Percentiles rank a stretch among this genome's conserved stretches.
Evolutionary conservation across 2,113 vertebrate genomes (phyloP).

Genomic region (Cyprichromis sp.): DNA sequence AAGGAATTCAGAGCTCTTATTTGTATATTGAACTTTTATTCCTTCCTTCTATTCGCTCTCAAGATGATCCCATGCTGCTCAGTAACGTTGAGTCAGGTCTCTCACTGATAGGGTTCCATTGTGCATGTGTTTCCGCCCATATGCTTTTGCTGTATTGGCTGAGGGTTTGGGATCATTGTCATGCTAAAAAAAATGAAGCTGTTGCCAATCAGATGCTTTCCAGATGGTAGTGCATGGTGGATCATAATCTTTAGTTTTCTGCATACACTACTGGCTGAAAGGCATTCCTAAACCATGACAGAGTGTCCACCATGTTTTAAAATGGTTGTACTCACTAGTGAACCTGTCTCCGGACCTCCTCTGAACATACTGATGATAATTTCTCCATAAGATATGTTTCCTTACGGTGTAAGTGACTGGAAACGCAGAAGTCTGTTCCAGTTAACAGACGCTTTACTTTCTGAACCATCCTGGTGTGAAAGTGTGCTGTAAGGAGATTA

Average conservation of each 20-base stretch:
- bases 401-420: neutral
- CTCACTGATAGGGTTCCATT: neutral
- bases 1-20: neutral
- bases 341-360: neutral
- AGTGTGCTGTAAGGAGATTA: neutral
- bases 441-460: neutral
- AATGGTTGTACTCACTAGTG: neutral
- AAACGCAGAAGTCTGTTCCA: neutral
- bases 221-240: neutral
- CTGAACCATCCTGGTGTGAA: neutral
- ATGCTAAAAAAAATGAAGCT: neutral
- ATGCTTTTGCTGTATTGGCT: neutral
- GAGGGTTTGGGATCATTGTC: neutral
- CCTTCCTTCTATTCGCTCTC: neutral
- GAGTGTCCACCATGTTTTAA: neutral
- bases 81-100: neutral
- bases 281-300: neutral
- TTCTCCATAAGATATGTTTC: neutral
- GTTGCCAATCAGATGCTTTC: neutral
- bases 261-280: neutral
- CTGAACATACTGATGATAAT: neutral
- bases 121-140: accelerated
- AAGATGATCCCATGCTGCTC: neutral
- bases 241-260: neutral
- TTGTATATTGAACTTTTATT: neutral